phyloP scores from a whole-genome alignment of 2,797 vertebrate species.

The Neostethus bicornis region DNA sequence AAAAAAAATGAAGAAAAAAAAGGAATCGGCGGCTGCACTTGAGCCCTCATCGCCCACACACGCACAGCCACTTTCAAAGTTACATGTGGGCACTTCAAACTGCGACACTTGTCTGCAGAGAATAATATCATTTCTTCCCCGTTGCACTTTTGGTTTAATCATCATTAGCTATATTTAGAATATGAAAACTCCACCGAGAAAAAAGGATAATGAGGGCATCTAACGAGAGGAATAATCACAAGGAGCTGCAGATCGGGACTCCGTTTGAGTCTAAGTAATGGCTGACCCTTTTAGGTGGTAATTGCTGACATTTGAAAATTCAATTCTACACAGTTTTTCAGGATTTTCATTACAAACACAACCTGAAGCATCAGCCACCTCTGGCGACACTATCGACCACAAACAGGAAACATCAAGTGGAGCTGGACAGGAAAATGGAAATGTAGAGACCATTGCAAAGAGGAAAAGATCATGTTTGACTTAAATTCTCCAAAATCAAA shows the following conservation, averaged over 20 bases:
- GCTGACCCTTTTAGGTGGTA: slow-evolving; percentile 39
- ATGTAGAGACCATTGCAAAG: too few species aligned
- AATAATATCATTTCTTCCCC: slow-evolving; percentile 22
- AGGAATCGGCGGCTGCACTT: slow-evolving; percentile 47
- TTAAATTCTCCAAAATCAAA: slow-evolving; percentile 36
- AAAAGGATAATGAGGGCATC: slow-evolving; percentile 1
- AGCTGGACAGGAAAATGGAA: slow-evolving; percentile 4
- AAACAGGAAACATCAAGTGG: slow-evolving; percentile 11
- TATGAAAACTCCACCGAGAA: background rate
- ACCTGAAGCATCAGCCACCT: slow-evolving; percentile 17
- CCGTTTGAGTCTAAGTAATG: slow-evolving; percentile 15
- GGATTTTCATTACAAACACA: slow-evolving; percentile 10
- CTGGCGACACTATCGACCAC: slow-evolving; percentile 11
- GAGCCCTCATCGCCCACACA: slow-evolving; percentile 51
- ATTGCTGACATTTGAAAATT: slow-evolving; percentile 53
- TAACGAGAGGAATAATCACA: background rate
- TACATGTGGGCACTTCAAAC: slow-evolving; percentile 15
- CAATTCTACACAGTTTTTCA: slow-evolving; percentile 13
- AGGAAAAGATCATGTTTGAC: slow-evolving; percentile 43
- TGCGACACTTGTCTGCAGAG: slow-evolving; percentile 3
- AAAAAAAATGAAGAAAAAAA: too few species aligned
- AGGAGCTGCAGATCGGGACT: background rate
- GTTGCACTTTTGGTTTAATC: background rate
- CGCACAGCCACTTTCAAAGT: slow-evolving; percentile 22
- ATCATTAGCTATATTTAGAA: slow-evolving; percentile 2